Evolutionary conservation across 2,113 vertebrate species (phyloP).

Genomic region (Capreolus pygargus): DNA sequence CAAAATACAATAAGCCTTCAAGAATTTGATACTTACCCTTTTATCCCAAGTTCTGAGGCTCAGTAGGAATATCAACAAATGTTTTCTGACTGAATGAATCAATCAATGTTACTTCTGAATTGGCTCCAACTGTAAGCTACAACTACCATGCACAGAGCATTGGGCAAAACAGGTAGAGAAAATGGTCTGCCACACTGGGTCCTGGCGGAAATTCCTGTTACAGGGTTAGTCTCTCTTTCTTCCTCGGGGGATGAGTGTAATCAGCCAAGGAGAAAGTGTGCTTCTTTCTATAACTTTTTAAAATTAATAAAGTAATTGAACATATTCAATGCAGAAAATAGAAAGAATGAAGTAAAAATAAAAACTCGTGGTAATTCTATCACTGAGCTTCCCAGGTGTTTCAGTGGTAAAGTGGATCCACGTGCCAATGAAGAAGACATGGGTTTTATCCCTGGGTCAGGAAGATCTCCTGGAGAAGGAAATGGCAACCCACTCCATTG

Average conservation of each 20-base stretch:
- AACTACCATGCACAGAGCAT: background rate
- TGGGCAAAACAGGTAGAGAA: background rate
- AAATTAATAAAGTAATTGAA: slow-evolving; percentile 15
- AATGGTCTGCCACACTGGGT: background rate
- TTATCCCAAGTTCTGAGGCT: background rate
- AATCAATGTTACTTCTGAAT: background rate
- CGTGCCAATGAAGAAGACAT: background rate
- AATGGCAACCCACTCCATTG: background rate
- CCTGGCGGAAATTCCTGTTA: background rate
- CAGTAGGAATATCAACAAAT: background rate
- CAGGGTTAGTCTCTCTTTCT: background rate
- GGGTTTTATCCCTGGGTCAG: background rate
- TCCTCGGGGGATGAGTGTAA: background rate
- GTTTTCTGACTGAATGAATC: background rate
- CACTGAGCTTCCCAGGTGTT: background rate
- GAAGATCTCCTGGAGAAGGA: background rate
- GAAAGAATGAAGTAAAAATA: background rate
- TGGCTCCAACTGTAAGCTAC: background rate
- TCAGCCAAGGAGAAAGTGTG: background rate
- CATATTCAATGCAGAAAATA: background rate
- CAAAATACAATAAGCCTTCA: background rate
- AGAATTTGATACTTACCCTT: background rate
- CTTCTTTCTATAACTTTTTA: background rate
- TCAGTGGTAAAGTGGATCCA: background rate
- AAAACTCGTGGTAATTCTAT: background rate